phyloP scores from a whole-genome alignment of 2,797 vertebrate species.

The Enteromius paludinosus region DNA sequence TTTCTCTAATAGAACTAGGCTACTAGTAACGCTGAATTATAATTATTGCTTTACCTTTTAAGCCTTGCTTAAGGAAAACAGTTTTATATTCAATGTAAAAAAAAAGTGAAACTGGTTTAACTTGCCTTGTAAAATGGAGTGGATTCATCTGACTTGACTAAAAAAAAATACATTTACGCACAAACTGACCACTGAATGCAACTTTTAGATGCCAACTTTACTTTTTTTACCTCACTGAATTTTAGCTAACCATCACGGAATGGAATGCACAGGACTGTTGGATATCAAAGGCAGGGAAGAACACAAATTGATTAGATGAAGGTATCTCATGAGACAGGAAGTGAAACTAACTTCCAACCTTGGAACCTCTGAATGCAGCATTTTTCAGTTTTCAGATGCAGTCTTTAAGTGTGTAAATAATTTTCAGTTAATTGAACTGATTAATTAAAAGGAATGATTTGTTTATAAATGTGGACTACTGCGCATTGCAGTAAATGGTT shows the following conservation, averaged over 20 bases:
- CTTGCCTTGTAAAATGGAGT: background rate
- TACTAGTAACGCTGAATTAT: constrained; percentile 1
- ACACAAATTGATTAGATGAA: background rate
- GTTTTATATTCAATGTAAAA: background rate
- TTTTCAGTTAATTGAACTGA: background rate
- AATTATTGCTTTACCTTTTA: background rate
- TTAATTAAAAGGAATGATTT: background rate
- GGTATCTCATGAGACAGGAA: background rate
- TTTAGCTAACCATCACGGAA: too few relatives aligned
- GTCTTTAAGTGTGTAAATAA: background rate
- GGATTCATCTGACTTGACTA: background rate
- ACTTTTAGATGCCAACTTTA: too few relatives aligned
- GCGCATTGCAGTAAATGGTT: background rate
- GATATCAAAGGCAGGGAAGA: background rate
- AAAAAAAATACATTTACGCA: background rate
- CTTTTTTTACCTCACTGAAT: too few relatives aligned
- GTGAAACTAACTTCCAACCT: background rate
- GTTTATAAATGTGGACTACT: background rate
- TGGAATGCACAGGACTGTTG: background rate
- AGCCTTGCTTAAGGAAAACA: background rate
- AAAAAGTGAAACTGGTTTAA: background rate
- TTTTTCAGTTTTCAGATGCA: background rate
- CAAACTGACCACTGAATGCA: too few relatives aligned
- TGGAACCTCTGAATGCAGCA: too few relatives aligned
- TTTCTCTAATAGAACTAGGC: background rate